These are phyloP conservation scores for Psittacula echo DNA, from an alignment of 2,797 vertebrate genomes.

Conservation along the genomic window DNA sequence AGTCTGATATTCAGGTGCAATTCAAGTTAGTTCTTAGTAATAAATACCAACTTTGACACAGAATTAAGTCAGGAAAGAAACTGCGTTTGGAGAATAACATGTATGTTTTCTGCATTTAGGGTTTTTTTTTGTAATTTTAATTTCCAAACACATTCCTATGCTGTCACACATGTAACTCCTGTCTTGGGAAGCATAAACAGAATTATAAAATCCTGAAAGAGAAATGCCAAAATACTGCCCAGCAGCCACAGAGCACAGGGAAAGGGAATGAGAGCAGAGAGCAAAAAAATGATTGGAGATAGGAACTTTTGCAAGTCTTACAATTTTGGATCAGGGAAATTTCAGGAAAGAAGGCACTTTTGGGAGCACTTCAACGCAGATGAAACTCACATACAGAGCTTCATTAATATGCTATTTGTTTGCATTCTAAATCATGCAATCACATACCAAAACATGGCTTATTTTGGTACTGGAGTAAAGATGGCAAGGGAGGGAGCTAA, in stretches of 20 bases:
- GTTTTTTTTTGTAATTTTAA: not conserved
- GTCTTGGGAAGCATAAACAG: not conserved
- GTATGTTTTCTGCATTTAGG: not conserved
- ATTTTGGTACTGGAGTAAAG: not conserved
- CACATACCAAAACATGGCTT: not conserved
- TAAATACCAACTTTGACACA: not conserved
- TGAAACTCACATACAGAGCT: not conserved
- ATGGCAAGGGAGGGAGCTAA: not conserved
- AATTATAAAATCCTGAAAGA: not conserved
- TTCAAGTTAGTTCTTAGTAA: not conserved
- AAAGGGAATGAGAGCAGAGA: not conserved
- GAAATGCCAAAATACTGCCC: not conserved
- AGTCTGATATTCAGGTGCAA: not conserved
- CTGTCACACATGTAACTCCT: not conserved
- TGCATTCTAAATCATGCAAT: not conserved
- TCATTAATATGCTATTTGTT: not conserved
- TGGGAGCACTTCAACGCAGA: not conserved
- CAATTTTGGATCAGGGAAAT: not conserved
- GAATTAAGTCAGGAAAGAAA: not conserved
- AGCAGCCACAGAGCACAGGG: not conserved
- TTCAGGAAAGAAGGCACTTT: not conserved
- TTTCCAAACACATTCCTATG: not conserved
- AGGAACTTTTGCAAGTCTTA: not conserved
- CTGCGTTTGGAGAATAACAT: not conserved
- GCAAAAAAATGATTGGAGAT: not conserved